Conservation (phyloP, 1,140 invertebrate species). For the Arctopsyche grandis region DNA sequence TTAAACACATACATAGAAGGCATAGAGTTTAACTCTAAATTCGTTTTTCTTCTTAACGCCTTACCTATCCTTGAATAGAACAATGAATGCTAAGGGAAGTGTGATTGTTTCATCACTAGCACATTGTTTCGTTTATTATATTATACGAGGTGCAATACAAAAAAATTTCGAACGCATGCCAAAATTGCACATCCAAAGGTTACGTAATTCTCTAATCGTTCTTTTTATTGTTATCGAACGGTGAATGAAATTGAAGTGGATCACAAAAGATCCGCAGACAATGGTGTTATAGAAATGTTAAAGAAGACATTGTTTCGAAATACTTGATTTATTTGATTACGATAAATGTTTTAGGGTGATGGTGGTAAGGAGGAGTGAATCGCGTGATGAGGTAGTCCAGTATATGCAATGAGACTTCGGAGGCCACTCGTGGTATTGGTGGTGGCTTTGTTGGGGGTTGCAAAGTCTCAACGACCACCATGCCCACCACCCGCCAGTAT, state of each 20-base stretch:
- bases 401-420: not conserved
- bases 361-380: not conserved
- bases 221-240: slow-evolving; percentile 23
- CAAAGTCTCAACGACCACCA: slow-evolving; percentile 49
- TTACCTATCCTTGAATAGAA: not conserved
- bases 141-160: not conserved
- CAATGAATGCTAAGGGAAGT: slow-evolving; percentile 20
- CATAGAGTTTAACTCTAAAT: no score
- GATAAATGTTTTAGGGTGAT: not conserved
- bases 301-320: not conserved
- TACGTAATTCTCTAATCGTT: slow-evolving; percentile 10
- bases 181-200: slow-evolving; percentile 12
- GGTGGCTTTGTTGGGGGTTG: slow-evolving; percentile 25
- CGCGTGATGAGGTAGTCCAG: slow-evolving; percentile 24
- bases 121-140: slow-evolving; percentile 28
- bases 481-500: slow-evolving; percentile 66
- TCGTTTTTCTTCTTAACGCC: not conserved
- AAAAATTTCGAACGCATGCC: slow-evolving; percentile 10
- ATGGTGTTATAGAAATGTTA: slow-evolving; percentile 2
- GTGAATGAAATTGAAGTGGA: not conserved
- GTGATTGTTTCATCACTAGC: not conserved
- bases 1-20: no score
- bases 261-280: not conserved
- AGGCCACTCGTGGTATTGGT: slow-evolving; percentile 9
- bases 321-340: not conserved